These are phyloP conservation scores for Laspeyria flexula DNA, from an alignment of 2,888 invertebrate genomes.

Conservation along the genomic window DNA sequence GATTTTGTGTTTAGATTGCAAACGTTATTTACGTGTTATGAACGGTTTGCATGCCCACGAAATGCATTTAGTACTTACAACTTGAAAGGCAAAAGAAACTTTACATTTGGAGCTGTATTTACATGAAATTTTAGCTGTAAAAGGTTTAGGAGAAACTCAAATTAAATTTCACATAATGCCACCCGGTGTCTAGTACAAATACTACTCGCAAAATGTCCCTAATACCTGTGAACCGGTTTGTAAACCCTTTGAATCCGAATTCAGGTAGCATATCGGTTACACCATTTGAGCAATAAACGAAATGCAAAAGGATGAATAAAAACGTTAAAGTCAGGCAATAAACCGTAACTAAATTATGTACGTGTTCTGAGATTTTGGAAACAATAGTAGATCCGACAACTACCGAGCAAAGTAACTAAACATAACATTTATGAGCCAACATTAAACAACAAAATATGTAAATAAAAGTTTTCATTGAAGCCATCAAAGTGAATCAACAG, in stretches of 20 bases:
- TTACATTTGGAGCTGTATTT: too few relatives aligned
- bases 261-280: conserved; percentile 4
- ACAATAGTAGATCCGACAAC: neutral
- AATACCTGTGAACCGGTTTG: conserved; percentile 32
- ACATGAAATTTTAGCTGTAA: neutral
- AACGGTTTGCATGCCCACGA: conserved; percentile 30
- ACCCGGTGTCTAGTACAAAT: conserved; percentile 2
- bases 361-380: neutral
- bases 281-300: too few relatives aligned
- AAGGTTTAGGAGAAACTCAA: conserved; percentile 6
- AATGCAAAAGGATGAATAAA: too few relatives aligned
- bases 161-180: conserved; percentile 4
- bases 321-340: too few relatives aligned
- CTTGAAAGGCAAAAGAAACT: conserved; percentile 21
- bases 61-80: conserved; percentile 24
- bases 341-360: neutral
- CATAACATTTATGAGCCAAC: neutral
- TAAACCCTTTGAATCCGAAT: conserved; percentile 2
- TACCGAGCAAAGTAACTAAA: neutral
- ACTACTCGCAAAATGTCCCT: conserved; percentile 4
- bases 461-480: conserved; percentile 8
- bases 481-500: conserved; percentile 11
- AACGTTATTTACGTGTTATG: conserved; percentile 29
- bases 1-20: conserved; percentile 27
- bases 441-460: neutral